Percentiles rank a stretch among this genome's conserved stretches.
Evolutionary conservation across 2,797 vertebrate genomes (phyloP).

Genomic region (Meda fulgida): DNA sequence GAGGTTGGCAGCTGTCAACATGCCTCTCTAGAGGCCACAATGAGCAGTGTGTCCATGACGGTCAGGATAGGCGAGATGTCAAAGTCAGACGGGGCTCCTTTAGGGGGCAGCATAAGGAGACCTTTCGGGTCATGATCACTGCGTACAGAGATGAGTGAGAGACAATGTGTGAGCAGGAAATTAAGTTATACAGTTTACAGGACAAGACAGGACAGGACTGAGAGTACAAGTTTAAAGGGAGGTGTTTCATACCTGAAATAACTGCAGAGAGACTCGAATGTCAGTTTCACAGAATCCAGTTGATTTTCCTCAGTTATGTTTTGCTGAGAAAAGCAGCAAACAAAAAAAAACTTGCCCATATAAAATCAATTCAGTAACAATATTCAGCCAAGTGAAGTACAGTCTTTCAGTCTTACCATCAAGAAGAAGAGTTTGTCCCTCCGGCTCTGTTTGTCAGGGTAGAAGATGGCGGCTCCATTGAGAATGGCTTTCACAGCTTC

Average conservation of each 20-base stretch:
- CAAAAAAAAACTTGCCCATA: neutral
- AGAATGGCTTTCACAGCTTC: slow-evolving; percentile 92
- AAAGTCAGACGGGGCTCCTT: slow-evolving; percentile 82
- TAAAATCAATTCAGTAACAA: neutral
- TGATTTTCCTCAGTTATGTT: slow-evolving; percentile 92
- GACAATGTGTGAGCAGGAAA: neutral
- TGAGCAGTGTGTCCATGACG: slow-evolving; percentile 90
- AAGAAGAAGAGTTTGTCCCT: slow-evolving; percentile 92
- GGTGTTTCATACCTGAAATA: slow-evolving; percentile 88
- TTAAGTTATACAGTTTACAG: neutral
- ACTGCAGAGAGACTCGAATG: slow-evolving; percentile 92
- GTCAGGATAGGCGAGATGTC: slow-evolving; percentile 85
- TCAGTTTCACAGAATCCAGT: slow-evolving; percentile 88
- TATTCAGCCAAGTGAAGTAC: neutral
- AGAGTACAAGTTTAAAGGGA: neutral
- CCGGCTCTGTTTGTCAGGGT: slow-evolving; percentile 88
- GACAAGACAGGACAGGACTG: neutral
- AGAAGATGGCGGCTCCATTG: slow-evolving; percentile 92
- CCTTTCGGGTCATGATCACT: slow-evolving; percentile 94
- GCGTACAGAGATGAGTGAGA: slow-evolving; percentile 38
- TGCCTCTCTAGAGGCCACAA: slow-evolving; percentile 87
- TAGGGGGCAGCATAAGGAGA: slow-evolving; percentile 90
- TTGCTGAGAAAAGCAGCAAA: slow-evolving; percentile 78
- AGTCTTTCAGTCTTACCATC: slow-evolving; percentile 82
- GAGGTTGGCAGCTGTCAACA: neutral